phyloP scores from a whole-genome alignment of 2,888 invertebrate genomes.

The Mimachlamys varia region DNA sequence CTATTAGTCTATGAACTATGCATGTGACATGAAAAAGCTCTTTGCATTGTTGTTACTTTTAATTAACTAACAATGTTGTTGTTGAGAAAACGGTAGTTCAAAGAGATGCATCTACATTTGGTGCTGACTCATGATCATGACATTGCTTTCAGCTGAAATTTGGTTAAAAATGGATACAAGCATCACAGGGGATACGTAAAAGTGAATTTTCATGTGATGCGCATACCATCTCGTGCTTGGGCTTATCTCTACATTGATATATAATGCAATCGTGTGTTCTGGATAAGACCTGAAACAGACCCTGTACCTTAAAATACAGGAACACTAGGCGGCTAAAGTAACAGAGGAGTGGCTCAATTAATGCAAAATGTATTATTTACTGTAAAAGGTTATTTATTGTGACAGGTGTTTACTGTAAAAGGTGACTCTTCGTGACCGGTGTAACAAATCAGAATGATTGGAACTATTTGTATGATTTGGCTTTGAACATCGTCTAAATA shows the following conservation, averaged over 20 bases:
- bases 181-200: background rate
- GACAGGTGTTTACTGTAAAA: too few species aligned
- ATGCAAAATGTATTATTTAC: too few species aligned
- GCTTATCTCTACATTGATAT: background rate
- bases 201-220: slow-evolving; percentile 24
- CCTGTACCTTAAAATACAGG: background rate
- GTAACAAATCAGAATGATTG: too few species aligned
- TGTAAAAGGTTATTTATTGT: too few species aligned
- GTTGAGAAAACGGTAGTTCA: background rate
- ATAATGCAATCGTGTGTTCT: background rate
- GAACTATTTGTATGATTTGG: too few species aligned
- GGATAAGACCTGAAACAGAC: background rate
- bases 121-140: background rate
- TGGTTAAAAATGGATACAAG: background rate
- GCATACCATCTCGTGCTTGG: background rate
- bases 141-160: background rate
- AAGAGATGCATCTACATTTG: background rate
- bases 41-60: background rate
- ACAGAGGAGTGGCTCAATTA: too few species aligned
- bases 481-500: background rate
- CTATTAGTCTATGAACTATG: background rate
- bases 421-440: too few species aligned
- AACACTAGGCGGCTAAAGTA: too few species aligned
- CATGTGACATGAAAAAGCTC: background rate
- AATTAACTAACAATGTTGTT: slow-evolving; percentile 1